phyloP scores from a whole-genome alignment of 2,888 invertebrate species.

The Achlya flavicornis region DNA sequence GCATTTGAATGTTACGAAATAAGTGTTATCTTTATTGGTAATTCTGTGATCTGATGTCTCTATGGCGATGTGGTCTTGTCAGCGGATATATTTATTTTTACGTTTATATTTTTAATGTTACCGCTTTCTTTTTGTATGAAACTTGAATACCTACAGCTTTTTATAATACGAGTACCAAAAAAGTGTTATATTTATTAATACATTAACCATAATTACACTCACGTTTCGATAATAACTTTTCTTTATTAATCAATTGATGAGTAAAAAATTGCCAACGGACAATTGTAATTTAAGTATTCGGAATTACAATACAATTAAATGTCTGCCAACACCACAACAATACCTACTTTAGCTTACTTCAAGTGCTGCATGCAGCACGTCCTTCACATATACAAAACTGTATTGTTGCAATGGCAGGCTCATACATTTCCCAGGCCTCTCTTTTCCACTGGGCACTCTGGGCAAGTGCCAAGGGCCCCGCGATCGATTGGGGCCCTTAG shows the following conservation, averaged over 20 bases:
- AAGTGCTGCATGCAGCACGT: too few relatives aligned
- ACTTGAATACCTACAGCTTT: not conserved
- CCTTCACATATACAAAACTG: too few relatives aligned
- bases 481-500: too few relatives aligned
- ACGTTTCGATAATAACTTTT: too few relatives aligned
- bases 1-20: constrained; percentile 43
- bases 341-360: too few relatives aligned
- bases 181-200: too few relatives aligned
- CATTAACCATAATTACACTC: too few relatives aligned
- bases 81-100: constrained; percentile 37
- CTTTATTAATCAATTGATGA: too few relatives aligned
- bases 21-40: constrained; percentile 41
- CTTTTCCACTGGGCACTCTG: too few relatives aligned
- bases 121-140: constrained; percentile 13
- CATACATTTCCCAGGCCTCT: not conserved
- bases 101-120: constrained; percentile 23
- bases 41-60: constrained; percentile 20
- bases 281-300: not conserved
- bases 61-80: constrained; percentile 9
- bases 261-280: too few relatives aligned
- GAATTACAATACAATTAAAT: not conserved
- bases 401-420: not conserved
- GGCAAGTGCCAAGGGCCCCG: too few relatives aligned
- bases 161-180: not conserved
- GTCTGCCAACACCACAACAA: not conserved